phyloP scores from a whole-genome alignment of 2,888 invertebrate species.

The Clivina fossor region DNA sequence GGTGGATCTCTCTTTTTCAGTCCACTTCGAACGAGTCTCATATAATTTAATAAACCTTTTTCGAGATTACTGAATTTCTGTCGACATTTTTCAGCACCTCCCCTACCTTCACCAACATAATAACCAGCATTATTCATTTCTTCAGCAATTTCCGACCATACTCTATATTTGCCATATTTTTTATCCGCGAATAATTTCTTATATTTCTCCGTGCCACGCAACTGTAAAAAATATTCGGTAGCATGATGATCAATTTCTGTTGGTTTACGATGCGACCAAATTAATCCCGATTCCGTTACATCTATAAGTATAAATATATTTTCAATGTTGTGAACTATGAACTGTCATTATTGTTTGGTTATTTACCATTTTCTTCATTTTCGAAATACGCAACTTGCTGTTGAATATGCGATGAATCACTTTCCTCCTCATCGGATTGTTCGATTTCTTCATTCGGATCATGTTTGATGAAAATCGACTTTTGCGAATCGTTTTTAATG shows the following conservation, averaged over 20 bases:
- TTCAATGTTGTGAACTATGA: not conserved
- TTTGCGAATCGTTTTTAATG: not conserved
- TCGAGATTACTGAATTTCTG: slow-evolving; percentile 21
- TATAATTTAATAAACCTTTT: slow-evolving; percentile 14
- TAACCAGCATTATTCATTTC: slow-evolving; percentile 20
- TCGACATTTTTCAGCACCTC: slow-evolving; percentile 14
- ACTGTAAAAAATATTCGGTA: slow-evolving; percentile 22
- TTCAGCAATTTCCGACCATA: slow-evolving; percentile 13
- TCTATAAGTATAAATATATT: slow-evolving; percentile 11
- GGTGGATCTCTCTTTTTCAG: slow-evolving; percentile 1
- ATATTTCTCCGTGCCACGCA: slow-evolving; percentile 19
- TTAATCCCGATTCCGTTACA: slow-evolving; percentile 17
- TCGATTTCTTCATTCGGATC: slow-evolving; percentile 11
- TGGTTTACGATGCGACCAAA: slow-evolving; percentile 16
- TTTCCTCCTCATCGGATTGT: slow-evolving; percentile 9
- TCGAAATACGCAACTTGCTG: slow-evolving; percentile 16
- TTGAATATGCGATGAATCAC: slow-evolving; percentile 10
- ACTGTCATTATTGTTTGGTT: not conserved
- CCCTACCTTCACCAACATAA: slow-evolving; percentile 12
- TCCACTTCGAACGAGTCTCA: slow-evolving; percentile 11
- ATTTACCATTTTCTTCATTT: slow-evolving; percentile 22
- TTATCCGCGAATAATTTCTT: slow-evolving; percentile 8
- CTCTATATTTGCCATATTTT: slow-evolving; percentile 6
- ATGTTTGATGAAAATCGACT: slow-evolving; percentile 15
- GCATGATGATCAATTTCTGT: slow-evolving; percentile 12